These are phyloP conservation scores for Sebastolobus altivelis DNA, from an alignment of 2,797 vertebrate genomes.

Conservation along the genomic window DNA sequence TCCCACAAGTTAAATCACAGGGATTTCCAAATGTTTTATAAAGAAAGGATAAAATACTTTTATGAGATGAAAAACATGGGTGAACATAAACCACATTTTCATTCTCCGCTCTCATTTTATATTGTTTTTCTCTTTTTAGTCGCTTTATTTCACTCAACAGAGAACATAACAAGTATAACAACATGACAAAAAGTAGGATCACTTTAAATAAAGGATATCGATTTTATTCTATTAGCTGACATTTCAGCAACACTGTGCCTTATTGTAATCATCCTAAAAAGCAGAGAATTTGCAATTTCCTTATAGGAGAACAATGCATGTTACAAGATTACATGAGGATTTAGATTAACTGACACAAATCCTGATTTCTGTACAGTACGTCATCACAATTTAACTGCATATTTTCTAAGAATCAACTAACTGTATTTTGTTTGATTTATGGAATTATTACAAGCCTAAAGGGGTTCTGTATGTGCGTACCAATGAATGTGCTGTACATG, in stretches of 20 bases:
- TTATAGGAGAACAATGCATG: conserved; percentile 8
- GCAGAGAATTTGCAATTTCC: not conserved
- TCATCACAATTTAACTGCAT: not conserved
- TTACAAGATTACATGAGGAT: not conserved
- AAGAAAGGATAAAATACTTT: not conserved
- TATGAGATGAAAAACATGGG: not conserved
- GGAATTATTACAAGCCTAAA: not conserved
- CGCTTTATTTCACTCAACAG: not conserved
- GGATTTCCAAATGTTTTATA: conserved; percentile 1
- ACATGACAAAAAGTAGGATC: not conserved
- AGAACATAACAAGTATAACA: not conserved
- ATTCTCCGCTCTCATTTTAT: not conserved
- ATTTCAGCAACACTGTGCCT: not conserved
- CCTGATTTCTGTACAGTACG: not conserved
- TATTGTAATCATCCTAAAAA: not conserved
- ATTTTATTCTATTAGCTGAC: not conserved
- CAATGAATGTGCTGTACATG: conserved; percentile 24
- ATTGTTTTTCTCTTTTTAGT: not conserved
- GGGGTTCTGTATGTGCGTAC: not conserved
- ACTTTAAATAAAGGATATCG: not conserved
- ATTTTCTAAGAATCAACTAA: not conserved
- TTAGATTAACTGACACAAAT: conserved; percentile 3
- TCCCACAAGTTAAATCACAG: not conserved
- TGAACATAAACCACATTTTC: not conserved
- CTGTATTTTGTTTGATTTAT: conserved; percentile 20